Conservation (phyloP, 2,113 vertebrate species). For the Probosciger aterrimus region DNA sequence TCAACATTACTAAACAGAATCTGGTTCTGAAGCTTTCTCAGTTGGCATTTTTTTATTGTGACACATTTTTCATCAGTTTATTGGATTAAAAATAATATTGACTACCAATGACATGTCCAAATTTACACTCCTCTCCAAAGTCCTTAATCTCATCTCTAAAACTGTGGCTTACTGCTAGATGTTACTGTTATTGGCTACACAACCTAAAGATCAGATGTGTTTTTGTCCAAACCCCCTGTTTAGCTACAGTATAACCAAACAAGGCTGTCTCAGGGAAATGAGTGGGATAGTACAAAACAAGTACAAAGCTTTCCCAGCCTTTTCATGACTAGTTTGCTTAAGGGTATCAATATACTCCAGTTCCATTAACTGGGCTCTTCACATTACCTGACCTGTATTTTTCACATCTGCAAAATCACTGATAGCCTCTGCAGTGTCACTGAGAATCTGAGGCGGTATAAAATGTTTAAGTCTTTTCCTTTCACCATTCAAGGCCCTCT, state of each 20-base stretch:
- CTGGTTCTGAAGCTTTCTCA: not conserved
- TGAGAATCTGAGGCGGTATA: not conserved
- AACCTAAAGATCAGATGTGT: not conserved
- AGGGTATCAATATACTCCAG: not conserved
- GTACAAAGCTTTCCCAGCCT: not conserved
- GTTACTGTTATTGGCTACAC: not conserved
- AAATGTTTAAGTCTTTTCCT: not conserved
- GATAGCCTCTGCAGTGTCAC: not conserved
- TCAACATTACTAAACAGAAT: not conserved
- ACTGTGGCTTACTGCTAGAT: not conserved
- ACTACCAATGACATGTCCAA: rapidly evolving
- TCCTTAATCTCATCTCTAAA: not conserved
- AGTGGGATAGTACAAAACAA: not conserved
- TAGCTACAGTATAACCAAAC: not conserved
- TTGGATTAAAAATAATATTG: not conserved
- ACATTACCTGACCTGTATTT: not conserved
- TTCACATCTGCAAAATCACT: not conserved
- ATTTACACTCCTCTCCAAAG: not conserved
- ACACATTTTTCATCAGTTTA: not conserved
- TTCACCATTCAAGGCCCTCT: not conserved
- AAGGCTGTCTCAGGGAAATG: not conserved
- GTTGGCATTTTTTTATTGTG: not conserved
- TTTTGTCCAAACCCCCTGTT: not conserved
- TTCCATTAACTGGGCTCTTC: not conserved
- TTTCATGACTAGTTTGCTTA: not conserved